Conservation (phyloP, 2,888 invertebrate species). For the Limnephilus lunatus region DNA sequence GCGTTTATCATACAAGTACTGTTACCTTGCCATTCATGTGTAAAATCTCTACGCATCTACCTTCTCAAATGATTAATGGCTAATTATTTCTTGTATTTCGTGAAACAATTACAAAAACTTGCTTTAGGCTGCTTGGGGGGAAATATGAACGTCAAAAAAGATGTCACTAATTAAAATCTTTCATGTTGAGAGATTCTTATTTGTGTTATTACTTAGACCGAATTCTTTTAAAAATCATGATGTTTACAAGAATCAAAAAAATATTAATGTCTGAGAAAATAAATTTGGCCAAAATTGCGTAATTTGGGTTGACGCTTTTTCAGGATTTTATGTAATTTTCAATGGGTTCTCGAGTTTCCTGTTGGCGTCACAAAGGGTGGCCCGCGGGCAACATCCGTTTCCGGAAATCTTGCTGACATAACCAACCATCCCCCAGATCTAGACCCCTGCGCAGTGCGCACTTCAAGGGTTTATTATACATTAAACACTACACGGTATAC, state of each 20-base stretch:
- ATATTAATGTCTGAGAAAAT: not conserved
- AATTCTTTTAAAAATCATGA: not conserved
- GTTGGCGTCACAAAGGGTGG: constrained; percentile 35
- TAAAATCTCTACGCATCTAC: not conserved
- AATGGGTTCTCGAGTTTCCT: constrained; percentile 15
- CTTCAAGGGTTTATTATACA: not conserved
- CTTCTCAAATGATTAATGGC: not conserved
- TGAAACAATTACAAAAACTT: not conserved
- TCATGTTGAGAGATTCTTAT: not conserved
- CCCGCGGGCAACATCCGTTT: constrained; percentile 24
- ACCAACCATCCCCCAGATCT: constrained; percentile 8
- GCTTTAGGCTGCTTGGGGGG: not conserved
- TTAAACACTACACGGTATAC: not conserved
- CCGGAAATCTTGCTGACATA: constrained; percentile 34
- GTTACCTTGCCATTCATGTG: not conserved
- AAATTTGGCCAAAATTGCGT: not conserved
- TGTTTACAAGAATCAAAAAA: not conserved
- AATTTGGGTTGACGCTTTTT: constrained; percentile 9
- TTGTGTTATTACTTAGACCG: not conserved
- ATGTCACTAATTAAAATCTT: not conserved
- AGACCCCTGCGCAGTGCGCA: not conserved
- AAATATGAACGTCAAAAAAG: not conserved
- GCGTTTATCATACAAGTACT: not conserved
- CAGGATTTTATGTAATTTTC: constrained; percentile 27
- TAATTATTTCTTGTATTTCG: not conserved